Conservation (phyloP, 2,888 invertebrate genomes). For the Nowickia ferox region DNA sequence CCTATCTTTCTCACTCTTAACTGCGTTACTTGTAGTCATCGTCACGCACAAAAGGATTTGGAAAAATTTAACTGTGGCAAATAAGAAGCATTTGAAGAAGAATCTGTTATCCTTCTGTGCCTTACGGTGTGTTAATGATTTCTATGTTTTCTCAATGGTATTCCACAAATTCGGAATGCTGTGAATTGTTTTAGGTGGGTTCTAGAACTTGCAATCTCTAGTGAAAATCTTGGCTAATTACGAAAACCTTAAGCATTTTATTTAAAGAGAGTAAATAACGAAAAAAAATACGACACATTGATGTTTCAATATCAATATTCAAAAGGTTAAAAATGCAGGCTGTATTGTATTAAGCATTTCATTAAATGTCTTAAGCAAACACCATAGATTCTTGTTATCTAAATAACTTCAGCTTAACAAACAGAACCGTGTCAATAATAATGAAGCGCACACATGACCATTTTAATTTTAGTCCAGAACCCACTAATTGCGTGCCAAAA, state of each 20-base stretch:
- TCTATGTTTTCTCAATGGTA: slow-evolving; percentile 57
- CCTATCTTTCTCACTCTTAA: neutral
- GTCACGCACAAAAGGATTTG: slow-evolving; percentile 81
- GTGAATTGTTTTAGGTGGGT: slow-evolving; percentile 33
- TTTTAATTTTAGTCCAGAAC: slow-evolving; percentile 74
- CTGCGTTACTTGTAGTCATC: slow-evolving; percentile 69
- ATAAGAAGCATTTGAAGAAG: slow-evolving; percentile 40
- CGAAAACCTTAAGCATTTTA: slow-evolving; percentile 31
- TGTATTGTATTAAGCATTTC: slow-evolving; percentile 26
- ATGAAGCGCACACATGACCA: slow-evolving; percentile 66
- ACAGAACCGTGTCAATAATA: slow-evolving; percentile 70
- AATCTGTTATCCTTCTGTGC: slow-evolving; percentile 80
- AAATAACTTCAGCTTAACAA: slow-evolving; percentile 55
- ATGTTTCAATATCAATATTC: slow-evolving; percentile 23
- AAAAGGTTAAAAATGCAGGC: slow-evolving; percentile 30
- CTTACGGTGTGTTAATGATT: slow-evolving; percentile 82
- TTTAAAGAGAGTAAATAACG: neutral
- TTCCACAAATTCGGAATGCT: slow-evolving; percentile 12
- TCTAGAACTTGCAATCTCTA: slow-evolving; percentile 40
- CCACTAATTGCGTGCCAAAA: slow-evolving; percentile 82
- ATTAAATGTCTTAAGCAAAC: slow-evolving; percentile 48
- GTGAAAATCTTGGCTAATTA: slow-evolving; percentile 72
- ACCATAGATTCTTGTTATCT: slow-evolving; percentile 31
- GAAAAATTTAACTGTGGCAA: slow-evolving; percentile 74
- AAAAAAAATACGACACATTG: neutral